Evolutionary conservation across 2,797 vertebrate species (phyloP), one percentile per base, ranked within the genome.

Genomic region (Sebastes matsubarae): DNA sequence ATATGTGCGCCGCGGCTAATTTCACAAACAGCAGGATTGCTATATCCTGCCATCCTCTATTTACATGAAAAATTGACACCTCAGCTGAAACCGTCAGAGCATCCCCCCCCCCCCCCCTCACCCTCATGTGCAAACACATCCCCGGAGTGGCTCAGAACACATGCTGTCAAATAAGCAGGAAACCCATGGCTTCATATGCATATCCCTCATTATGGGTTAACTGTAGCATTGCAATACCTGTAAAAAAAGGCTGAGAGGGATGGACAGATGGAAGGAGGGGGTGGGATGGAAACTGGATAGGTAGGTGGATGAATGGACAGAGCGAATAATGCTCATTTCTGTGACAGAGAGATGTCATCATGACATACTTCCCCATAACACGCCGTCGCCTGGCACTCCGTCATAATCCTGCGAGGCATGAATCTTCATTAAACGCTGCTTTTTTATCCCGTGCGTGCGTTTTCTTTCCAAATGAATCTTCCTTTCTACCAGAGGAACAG

Each of bases 21-120:
- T 92, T 90, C 89, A 79, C 84, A 84, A 90, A 88, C 88, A 88
- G 85, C 87, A 79, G 84, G 81, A 81, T 58, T 38, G 70, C 81
- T 70, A 64, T 52, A 82, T 81, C 63, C 75, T 82, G 80, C 82
- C 80, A 80, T 81, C 77, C 60, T 88, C 82, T 92, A 87, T 93
- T 92, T 91, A 94, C 86, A 91, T 88, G 90, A 92, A 88, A 93
- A 88, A 90, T 89, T 89, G 82, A 90, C 85, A 90, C 91, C 85
- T 90, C 55, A 79, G 80, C 84, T 78, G 83, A 64, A 87, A 82
- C 59, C 57, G 30, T 87, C 67, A 73, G 55, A 87, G 42, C 70
- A 29, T 18, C 14, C 8, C 52, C 34, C 42, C 2, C 32, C 30
- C 27, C 2, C 36, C 5, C 2, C 5, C 0, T 1, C 36, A 38